These are phyloP conservation scores for Setipinna tenuifilis DNA, from an alignment of 2,797 vertebrate species.

Conservation along the genomic window DNA sequence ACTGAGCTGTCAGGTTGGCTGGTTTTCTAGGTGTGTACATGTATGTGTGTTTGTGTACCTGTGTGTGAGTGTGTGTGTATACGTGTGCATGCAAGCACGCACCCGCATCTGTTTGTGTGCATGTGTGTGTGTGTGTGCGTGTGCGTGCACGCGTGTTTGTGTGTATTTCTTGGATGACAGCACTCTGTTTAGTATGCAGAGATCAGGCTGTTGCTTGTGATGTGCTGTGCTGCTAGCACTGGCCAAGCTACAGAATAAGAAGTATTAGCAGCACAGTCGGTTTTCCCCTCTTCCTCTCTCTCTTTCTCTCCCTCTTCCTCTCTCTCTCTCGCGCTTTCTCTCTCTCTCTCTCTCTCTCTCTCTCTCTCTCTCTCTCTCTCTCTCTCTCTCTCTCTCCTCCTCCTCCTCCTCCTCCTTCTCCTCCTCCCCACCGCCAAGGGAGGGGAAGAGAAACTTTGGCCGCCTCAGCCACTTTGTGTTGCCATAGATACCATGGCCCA, in stretches of 20 bases:
- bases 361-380: slow-evolving; percentile 13
- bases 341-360: background rate
- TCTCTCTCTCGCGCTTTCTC: background rate
- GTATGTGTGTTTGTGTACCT: slow-evolving; percentile 25
- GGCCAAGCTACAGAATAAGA: slow-evolving; percentile 72
- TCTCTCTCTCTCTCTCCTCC: slow-evolving; percentile 22
- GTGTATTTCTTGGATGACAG: slow-evolving; percentile 64
- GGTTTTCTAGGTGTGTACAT: slow-evolving; percentile 27
- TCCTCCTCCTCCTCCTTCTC: background rate
- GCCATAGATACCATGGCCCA: slow-evolving; percentile 79
- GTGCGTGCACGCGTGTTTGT: slow-evolving; percentile 46
- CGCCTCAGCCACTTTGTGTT: slow-evolving; percentile 77
- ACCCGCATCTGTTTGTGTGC: slow-evolving; percentile 37
- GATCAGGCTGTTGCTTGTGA: slow-evolving; percentile 70
- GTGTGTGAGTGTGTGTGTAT: slow-evolving; percentile 13
- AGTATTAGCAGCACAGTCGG: slow-evolving; percentile 58
- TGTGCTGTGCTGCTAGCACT: slow-evolving; percentile 51
- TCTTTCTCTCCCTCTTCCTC: background rate
- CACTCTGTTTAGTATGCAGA: slow-evolving; percentile 79
- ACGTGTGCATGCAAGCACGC: slow-evolving; percentile 29
- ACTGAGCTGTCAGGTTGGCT: slow-evolving; percentile 32
- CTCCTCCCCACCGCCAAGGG: background rate
- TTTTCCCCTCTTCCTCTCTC: background rate
- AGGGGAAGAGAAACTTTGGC: slow-evolving; percentile 73
- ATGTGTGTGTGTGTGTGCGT: slow-evolving; percentile 47